A percentile compares a stretch with the other conserved stretches of the same genome.
Evolutionary conservation across 2,113 vertebrate species (phyloP).

Genomic region (Oxyura jamaicensis): DNA sequence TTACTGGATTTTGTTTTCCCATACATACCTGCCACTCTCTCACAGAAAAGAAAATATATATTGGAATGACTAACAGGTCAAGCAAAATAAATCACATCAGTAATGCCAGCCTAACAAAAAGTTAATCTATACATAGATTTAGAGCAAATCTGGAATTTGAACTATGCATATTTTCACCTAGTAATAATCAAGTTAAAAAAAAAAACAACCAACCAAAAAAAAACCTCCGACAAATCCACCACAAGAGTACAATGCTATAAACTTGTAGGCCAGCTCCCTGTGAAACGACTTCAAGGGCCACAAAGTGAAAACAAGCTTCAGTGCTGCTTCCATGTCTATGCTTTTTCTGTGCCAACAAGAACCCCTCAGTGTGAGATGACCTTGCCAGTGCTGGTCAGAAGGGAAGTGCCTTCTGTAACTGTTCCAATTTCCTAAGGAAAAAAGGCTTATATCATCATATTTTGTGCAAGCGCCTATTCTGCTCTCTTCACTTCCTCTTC

Average conservation of each 20-base stretch:
- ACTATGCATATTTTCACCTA: not conserved
- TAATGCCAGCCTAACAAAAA: not conserved
- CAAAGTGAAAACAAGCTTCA: not conserved
- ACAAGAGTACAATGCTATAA: not conserved
- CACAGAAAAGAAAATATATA: slow-evolving; percentile 10
- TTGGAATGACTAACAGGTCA: not conserved
- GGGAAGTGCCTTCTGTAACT: not conserved
- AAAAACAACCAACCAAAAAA: not conserved
- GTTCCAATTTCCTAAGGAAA: not conserved
- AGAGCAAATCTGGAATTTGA: not conserved
- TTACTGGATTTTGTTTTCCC: not conserved
- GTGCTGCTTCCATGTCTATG: not conserved
- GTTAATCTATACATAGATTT: not conserved
- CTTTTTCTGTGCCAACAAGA: not conserved
- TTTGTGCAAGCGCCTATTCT: not conserved
- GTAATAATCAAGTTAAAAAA: not conserved
- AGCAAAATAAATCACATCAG: not conserved
- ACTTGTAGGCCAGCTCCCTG: not conserved
- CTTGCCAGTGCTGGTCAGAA: not conserved
- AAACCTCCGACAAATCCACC: not conserved
- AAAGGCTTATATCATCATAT: slow-evolving; percentile 5
- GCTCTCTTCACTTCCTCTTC: slow-evolving; percentile 35
- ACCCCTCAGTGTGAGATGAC: not conserved
- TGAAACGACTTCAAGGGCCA: not conserved
- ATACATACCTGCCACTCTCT: slow-evolving; percentile 48